Evolutionary conservation across 2,113 vertebrate genomes (phyloP), one percentile per base, ranked within the genome.

Genomic region (Tupaia chinensis): DNA sequence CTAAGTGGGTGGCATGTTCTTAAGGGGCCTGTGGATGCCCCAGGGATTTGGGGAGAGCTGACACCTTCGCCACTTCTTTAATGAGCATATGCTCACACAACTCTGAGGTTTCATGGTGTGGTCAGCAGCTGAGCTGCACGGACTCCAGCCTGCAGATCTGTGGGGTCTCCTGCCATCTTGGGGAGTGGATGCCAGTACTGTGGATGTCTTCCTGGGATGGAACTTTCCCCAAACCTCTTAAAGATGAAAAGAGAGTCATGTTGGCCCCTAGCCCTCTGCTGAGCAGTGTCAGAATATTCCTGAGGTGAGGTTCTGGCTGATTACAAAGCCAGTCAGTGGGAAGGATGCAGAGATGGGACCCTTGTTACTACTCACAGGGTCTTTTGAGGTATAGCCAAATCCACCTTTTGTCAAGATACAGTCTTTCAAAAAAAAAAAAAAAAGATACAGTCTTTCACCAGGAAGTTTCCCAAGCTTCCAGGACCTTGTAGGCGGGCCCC

Each of bases 381-480:
- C 29, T 27, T 65, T 9, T 34, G 20, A 29, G 25, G 34, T 2
- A 15, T 2, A 34, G 22, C 11, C 3, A 5, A 25, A 7, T 20
- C 32, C 15, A 7, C 9, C 34, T 63, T 3, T 25, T 0, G 4
- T 61, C 20, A 32, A 32, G 32, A 32, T 32, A 32, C 32, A 32
- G 32, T 32, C 32, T 32, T 32, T 32, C 32, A 32, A 32, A 32
- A 32, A 32, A 32, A 32, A 32, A 32, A 32, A 32, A 32, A 32
- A 32, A 3, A 29, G 68, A 10, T 16, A 9, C 1, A 0, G 68
- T 54, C 17, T 72, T n/a, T 2, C 7, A 16, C 63, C 0, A 10
- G 72, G 16, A 3, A 2, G 19, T 3, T 29, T 3, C 2, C 1
- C 11, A 0, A 1, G 0, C 2, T 12, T 17, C 78, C n/a, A 9